Percentiles rank a stretch among this genome's conserved stretches.
phyloP scores from a whole-genome alignment of 2,113 vertebrate genomes.

The Platanista minor region DNA sequence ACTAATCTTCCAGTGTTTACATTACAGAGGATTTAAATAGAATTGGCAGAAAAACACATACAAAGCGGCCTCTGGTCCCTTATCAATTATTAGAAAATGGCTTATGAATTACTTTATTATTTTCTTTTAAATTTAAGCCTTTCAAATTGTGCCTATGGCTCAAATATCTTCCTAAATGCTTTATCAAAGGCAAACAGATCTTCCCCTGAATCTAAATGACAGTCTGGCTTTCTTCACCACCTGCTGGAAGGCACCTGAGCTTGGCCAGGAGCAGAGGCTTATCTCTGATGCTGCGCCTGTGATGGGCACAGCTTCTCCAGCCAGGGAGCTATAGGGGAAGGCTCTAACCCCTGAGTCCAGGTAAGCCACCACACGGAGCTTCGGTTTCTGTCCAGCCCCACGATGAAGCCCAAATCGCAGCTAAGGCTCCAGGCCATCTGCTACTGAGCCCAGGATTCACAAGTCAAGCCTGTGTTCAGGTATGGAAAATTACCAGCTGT shows the following conservation, averaged over 20 bases:
- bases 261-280: not conserved
- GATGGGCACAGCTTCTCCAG: not conserved
- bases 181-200: not conserved
- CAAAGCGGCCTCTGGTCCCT: not conserved
- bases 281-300: not conserved
- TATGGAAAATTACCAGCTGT: not conserved
- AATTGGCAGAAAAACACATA: not conserved
- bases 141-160: not conserved
- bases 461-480: not conserved
- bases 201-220: not conserved
- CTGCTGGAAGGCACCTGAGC: not conserved
- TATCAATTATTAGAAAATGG: not conserved
- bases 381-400: not conserved
- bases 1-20: not conserved
- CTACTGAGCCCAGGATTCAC: not conserved
- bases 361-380: not conserved
- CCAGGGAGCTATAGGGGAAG: not conserved
- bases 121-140: conserved; percentile 15
- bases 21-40: not conserved
- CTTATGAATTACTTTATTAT: conserved; percentile 26
- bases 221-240: conserved; percentile 18
- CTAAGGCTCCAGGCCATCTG: not conserved
- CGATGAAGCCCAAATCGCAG: not conserved
- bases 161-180: not conserved
- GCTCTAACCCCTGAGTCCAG: not conserved